phyloP scores from a whole-genome alignment of 92 coral and sea anemone genomes.

The Porites lobata region DNA sequence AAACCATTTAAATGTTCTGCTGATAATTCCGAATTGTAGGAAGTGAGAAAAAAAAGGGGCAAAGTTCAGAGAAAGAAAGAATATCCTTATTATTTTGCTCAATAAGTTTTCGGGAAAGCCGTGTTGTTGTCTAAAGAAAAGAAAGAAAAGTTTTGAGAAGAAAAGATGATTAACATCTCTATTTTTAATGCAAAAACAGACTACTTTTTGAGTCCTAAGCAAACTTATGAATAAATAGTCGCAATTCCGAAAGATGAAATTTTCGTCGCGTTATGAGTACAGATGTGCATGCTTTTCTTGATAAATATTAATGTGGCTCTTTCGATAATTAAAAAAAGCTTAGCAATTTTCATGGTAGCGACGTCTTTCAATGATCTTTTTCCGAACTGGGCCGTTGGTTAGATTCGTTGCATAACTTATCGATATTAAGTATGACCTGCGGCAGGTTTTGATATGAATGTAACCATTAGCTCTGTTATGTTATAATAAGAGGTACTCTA shows the following conservation, averaged over 20 bases:
- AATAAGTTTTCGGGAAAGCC: background rate
- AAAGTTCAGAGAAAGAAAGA: background rate
- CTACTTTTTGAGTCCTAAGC: no score
- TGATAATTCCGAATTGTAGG: background rate
- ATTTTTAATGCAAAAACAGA: no score
- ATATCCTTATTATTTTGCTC: background rate
- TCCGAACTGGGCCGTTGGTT: no score
- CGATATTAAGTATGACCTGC: constrained; percentile 13
- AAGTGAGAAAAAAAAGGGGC: no score
- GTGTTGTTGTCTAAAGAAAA: background rate
- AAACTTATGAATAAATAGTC: background rate
- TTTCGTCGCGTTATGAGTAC: background rate
- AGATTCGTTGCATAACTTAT: background rate
- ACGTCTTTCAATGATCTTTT: no score
- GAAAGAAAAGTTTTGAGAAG: background rate
- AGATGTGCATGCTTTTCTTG: no score
- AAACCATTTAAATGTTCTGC: constrained; percentile 2
- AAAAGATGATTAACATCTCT: no score
- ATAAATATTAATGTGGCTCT: no score
- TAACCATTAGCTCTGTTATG: constrained; percentile 10
- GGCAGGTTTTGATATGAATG: constrained; percentile 25
- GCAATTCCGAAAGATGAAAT: background rate
- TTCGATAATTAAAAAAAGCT: background rate
- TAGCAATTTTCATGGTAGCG: background rate
- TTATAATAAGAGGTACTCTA: constrained; percentile 41